phyloP scores from a whole-genome alignment of 92 coral and sea anemone genomes.

The Isaurus tuberculatus region DNA sequence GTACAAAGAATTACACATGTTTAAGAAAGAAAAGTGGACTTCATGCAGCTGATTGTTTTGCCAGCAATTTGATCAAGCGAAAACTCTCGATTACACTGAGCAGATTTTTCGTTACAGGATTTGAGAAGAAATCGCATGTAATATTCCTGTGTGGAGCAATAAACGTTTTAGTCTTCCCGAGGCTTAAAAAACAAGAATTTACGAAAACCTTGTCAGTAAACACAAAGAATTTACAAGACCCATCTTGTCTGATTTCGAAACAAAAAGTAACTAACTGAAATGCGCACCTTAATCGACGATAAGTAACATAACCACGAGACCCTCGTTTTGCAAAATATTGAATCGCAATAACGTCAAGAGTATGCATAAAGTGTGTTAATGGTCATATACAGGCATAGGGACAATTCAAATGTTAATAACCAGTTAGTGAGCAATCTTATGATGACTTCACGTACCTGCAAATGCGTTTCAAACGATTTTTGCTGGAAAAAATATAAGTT shows the following conservation, averaged over 20 bases:
- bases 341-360: background rate
- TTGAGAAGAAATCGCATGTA: background rate
- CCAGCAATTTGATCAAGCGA: background rate
- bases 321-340: slow-evolving; percentile 2
- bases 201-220: background rate
- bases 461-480: background rate
- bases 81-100: background rate
- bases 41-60: background rate
- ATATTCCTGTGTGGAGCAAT: background rate
- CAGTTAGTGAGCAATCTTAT: slow-evolving; percentile 9
- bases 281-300: background rate
- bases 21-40: background rate
- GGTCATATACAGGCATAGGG: background rate
- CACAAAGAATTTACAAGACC: background rate
- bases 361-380: background rate
- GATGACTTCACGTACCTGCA: slow-evolving; percentile 6
- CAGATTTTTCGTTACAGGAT: background rate
- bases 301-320: slow-evolving; percentile 40
- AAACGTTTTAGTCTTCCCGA: background rate
- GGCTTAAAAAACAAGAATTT: background rate
- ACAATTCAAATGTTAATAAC: slow-evolving; percentile 5
- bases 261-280: background rate
- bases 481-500: background rate
- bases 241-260: background rate
- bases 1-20: background rate